These are phyloP conservation scores for Mesocentrotus franciscanus DNA, from an alignment of 53 echinoderm and acorn worm genomes.

Conservation along the genomic window DNA sequence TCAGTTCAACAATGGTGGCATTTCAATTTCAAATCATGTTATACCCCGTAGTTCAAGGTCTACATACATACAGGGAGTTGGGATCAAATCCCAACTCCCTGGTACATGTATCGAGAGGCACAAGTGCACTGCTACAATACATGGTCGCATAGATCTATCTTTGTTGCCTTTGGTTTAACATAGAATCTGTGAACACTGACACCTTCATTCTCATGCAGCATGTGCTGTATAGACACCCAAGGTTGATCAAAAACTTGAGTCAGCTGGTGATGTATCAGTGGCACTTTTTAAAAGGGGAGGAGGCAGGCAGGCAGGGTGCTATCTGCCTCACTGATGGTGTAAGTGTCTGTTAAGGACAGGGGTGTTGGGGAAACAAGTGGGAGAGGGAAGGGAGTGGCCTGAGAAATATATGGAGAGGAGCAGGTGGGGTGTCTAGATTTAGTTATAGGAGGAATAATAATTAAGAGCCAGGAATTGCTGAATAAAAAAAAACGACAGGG, in stretches of 20 bases:
- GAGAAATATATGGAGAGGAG: too few species aligned
- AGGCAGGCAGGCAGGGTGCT: background rate
- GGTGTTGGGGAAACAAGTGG: too few species aligned
- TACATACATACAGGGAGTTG: background rate
- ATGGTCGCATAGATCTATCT: background rate
- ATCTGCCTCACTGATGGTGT: background rate
- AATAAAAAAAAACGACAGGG: too few species aligned
- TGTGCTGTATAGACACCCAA: constrained; percentile 28
- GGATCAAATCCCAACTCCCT: too few species aligned
- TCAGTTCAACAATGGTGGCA: background rate
- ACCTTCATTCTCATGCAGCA: background rate
- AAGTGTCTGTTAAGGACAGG: too few species aligned
- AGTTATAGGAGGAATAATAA: too few species aligned
- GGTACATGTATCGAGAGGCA: too few species aligned
- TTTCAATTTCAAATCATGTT: background rate
- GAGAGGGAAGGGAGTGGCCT: too few species aligned
- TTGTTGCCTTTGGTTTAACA: background rate
- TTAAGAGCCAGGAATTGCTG: too few species aligned
- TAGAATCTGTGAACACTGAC: background rate
- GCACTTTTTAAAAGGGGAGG: background rate
- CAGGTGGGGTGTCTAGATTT: background rate
- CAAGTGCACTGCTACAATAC: background rate
- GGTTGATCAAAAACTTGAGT: background rate
- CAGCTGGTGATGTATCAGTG: background rate
- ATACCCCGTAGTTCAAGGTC: background rate